A percentile compares a stretch with the other conserved stretches of the same genome.
Conservation (phyloP, 2,797 vertebrate species). For the Prionace glauca region DNA sequence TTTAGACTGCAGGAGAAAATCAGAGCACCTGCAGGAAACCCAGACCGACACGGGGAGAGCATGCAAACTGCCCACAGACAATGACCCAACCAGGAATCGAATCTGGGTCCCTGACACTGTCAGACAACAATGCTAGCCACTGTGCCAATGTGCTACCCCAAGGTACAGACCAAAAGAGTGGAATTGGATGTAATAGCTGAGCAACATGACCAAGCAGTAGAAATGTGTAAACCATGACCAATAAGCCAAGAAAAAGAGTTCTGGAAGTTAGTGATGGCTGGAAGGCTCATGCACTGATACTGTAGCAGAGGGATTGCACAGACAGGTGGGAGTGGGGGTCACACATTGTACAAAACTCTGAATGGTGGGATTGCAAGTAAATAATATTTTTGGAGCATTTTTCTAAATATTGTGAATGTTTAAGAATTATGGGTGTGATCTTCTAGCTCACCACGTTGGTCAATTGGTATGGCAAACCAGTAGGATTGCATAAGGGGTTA, state of each 20-base stretch:
- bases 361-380: neutral
- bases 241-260: neutral
- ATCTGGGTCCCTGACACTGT: no score
- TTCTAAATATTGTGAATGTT: neutral
- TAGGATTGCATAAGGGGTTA: no score
- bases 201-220: neutral
- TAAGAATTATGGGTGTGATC: neutral
- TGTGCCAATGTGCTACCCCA: no score
- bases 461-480: no score
- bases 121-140: no score
- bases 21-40: no score
- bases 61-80: no score
- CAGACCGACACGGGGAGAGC: no score
- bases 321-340: neutral
- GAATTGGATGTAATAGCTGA: neutral
- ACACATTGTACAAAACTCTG: neutral
- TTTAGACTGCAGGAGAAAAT: no score
- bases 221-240: neutral
- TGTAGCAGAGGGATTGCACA: neutral
- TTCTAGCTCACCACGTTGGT: no score
- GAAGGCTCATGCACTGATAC: no score
- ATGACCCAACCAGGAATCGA: no score
- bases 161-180: neutral
- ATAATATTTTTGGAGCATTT: neutral
- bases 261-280: neutral